These are phyloP conservation scores for Harpagus bidentatus DNA, from an alignment of 2,113 vertebrate species.

Conservation along the genomic window DNA sequence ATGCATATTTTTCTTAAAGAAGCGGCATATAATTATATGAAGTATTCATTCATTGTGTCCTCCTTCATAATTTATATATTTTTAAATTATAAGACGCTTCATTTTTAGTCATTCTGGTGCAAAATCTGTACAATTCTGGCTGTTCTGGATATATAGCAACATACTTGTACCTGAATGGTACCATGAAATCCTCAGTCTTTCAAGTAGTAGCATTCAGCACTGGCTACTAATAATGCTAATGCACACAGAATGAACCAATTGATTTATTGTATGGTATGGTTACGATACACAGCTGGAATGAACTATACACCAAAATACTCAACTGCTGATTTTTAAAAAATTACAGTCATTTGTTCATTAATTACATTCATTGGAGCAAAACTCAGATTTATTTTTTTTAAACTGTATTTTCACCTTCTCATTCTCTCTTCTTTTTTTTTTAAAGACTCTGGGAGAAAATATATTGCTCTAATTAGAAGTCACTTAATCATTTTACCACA, in stretches of 20 bases:
- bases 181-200: neutral
- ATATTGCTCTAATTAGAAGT: neutral
- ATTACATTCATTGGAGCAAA: neutral
- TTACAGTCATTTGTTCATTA: neutral
- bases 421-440: neutral
- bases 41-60: neutral
- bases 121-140: neutral
- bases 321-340: neutral
- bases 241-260: neutral
- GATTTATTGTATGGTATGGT: fast-evolving
- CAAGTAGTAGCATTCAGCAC: neutral
- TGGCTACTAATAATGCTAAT: neutral
- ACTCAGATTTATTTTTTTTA: neutral
- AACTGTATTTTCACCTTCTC: neutral
- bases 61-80: neutral
- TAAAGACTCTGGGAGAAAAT: neutral
- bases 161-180: neutral
- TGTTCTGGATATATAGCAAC: neutral
- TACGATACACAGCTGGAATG: neutral
- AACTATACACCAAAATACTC: neutral
- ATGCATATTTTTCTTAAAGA: neutral
- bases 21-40: neutral
- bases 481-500: neutral
- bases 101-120: neutral
- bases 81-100: neutral